These are phyloP conservation scores for Ceryle rudis DNA, from an alignment of 2,797 vertebrate species.

Conservation along the genomic window DNA sequence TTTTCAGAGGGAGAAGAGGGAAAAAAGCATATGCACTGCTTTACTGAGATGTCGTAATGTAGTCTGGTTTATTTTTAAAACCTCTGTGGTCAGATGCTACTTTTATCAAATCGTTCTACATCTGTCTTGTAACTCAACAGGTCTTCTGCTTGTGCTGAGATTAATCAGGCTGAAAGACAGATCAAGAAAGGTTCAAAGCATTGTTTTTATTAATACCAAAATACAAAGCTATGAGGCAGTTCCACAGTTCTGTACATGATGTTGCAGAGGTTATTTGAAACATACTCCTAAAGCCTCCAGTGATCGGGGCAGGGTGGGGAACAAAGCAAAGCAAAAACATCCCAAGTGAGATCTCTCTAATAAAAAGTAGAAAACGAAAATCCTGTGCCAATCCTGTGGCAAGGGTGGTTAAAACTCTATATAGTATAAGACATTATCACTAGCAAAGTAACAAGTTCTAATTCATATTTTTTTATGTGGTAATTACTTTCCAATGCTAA, in stretches of 20 bases:
- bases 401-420: neutral
- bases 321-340: neutral
- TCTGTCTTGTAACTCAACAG: neutral
- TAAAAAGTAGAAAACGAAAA: neutral
- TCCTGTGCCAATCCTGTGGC: neutral
- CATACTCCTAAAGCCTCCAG: neutral
- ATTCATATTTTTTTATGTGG: neutral
- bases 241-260: neutral
- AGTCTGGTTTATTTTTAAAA: neutral
- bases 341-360: neutral
- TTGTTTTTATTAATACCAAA: neutral
- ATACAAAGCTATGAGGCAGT: neutral
- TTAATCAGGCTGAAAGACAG: neutral
- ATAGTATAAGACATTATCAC: neutral
- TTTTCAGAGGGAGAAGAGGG: neutral
- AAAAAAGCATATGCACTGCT: neutral
- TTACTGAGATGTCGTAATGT: neutral
- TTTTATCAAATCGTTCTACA: neutral
- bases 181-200: neutral
- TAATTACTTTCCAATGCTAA: neutral
- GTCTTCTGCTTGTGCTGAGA: neutral
- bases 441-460: neutral
- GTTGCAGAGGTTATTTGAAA: neutral
- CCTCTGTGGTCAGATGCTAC: neutral
- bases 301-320: neutral